Base-by-base conservation (phyloP, 1,140 invertebrate species). In the Wasmannia auropunctata region DNA sequence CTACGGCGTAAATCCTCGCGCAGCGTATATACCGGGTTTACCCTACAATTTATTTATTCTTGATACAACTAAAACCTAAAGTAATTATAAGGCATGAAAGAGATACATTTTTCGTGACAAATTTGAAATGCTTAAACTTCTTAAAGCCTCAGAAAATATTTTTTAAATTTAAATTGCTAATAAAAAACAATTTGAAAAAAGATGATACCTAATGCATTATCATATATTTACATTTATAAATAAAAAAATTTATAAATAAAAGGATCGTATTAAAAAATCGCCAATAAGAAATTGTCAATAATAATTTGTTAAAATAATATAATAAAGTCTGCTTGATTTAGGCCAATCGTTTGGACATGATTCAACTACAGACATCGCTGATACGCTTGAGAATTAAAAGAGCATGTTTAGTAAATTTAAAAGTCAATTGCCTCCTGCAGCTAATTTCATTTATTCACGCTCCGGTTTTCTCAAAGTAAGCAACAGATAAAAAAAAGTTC, bases 341-440 rank as follows among this genome's bases (percentile, higher is more conserved):
- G n/a, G n/a, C n/a, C 11, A 40, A 60, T 37, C n/a, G 28, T 67
- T 77, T 62, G 22, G 43, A n/a, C 76, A n/a, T n/a, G n/a, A n/a
- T 85, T 85, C 72, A 75, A 63, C 76, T 40, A 28, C n/a, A 28
- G 63, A 49, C 37, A 74, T 40, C 22, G 31, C 63, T 34, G 51
- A 37, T 19, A 46, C 70, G 31, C 49, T 63, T 60, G 28, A 14
- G 31, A 51, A 76, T 77, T 63, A 80, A 79, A 65, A n/a, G n/a
- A n/a, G 16, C n/a, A 51, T 40, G 43, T 79, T 79, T 22, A 31
- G 22, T 16, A 31, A 79, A 65, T 79, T 79, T 65, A 79, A 79
- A 77, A 63, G 19, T 77, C 75, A 28, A 63, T 63, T 19, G 75
- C 54, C 34, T 25, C 51, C 7, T n/a, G n/a, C n/a, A n/a, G 75